A percentile compares a stretch with the other conserved stretches of the same genome.
These are phyloP conservation scores for Pseudococcus jackbeardsleyi DNA, from an alignment of 2,888 invertebrate species.

Conservation along the genomic window DNA sequence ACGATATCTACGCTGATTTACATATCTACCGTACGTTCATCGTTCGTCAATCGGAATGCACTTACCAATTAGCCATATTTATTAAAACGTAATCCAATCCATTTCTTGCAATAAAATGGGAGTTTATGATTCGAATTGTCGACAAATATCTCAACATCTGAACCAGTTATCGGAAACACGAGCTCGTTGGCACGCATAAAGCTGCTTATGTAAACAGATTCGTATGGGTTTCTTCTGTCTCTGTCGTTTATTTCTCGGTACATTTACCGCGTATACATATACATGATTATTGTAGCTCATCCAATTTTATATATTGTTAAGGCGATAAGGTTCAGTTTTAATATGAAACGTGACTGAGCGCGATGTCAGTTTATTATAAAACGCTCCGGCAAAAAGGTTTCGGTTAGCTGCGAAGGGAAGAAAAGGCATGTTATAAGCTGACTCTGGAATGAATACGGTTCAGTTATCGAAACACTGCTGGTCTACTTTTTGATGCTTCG, in stretches of 20 bases:
- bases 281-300: constrained; percentile 37
- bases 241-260: background rate
- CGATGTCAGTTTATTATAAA: constrained; percentile 53
- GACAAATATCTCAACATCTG: too few species aligned
- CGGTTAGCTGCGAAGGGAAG: background rate
- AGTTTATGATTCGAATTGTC: too few species aligned
- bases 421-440: constrained; percentile 35
- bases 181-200: background rate
- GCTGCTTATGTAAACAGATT: constrained; percentile 20
- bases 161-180: background rate
- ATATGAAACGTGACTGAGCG: constrained; percentile 56
- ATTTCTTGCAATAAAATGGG: too few species aligned
- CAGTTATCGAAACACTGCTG: constrained; percentile 2
- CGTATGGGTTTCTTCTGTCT: background rate
- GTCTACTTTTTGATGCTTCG: constrained; percentile 18
- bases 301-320: constrained; percentile 18
- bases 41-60: background rate
- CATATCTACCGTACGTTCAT: background rate
- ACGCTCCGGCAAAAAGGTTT: constrained; percentile 31
- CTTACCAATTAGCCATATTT: background rate
- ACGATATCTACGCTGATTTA: background rate
- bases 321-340: constrained; percentile 30
- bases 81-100: too few species aligned
- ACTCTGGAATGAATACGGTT: constrained; percentile 4
- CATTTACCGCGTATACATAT: background rate